Percentiles rank a stretch among this genome's conserved stretches.
These are phyloP conservation scores for Vimba vimba DNA, from an alignment of 2,113 vertebrate genomes.

Conservation along the genomic window DNA sequence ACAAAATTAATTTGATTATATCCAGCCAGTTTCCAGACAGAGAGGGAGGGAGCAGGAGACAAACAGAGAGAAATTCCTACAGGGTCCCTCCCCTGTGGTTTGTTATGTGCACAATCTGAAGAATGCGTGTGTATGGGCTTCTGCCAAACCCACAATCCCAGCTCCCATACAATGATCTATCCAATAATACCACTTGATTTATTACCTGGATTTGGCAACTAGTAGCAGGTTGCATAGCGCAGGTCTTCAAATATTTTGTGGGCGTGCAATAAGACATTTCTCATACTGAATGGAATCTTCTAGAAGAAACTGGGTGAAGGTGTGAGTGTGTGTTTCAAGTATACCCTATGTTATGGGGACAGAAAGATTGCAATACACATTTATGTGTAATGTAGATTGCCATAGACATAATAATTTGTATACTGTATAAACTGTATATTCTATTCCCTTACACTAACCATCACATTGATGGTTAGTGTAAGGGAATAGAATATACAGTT, in stretches of 20 bases:
- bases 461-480: no score
- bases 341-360: no score
- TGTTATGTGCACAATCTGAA: slow-evolving; percentile 56
- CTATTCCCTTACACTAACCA: no score
- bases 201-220: slow-evolving; percentile 33
- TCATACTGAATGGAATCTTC: not conserved
- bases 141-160: not conserved
- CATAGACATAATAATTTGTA: no score
- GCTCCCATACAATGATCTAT: slow-evolving; percentile 11
- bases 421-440: no score
- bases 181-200: slow-evolving; percentile 37
- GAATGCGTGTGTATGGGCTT: slow-evolving; percentile 48
- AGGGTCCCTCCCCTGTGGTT: slow-evolving; percentile 34
- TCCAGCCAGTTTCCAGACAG: not conserved
- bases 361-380: no score
- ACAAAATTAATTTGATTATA: not conserved
- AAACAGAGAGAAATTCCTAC: slow-evolving; percentile 25
- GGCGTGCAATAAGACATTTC: not conserved
- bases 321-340: not conserved
- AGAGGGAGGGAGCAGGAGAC: not conserved
- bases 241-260: slow-evolving; percentile 36
- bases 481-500: no score
- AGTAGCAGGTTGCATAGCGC: not conserved
- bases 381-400: no score
- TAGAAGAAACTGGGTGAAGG: not conserved